Evolutionary conservation across 2,888 invertebrate genomes (phyloP), one percentile per base, ranked within the genome.

Genomic region (Hanleya hanleyi): DNA sequence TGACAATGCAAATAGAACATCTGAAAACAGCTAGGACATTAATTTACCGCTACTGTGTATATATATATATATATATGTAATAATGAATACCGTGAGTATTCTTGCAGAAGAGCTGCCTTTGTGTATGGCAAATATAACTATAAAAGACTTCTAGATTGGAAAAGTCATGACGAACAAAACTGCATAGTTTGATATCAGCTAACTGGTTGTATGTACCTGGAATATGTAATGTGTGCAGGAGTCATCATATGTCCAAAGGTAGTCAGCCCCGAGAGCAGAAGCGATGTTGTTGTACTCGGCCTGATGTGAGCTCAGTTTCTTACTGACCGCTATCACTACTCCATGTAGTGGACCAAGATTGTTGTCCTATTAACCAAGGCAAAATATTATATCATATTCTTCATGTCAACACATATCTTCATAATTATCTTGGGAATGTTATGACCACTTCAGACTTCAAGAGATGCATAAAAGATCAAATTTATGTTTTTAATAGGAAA

Each of bases 211-310:
- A 68, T 64, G 66, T 71, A 88, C 90, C 87, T 89, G 86, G 74
- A 89, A 90, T 18, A 92, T 86, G 81, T 89, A 90, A 79, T 92
- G 92, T 15, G 91, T 91, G 69, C 90, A 90, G 12, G 85, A 80
- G n/a, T 71, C 74, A 71, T 89, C 88, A 75, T 89, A 90, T 6
- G 82, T 85, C 90, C 90, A 90, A n/a, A 85, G 77, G 78, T 87
- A 90, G 64, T 88, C 86, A 3, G 91, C 92, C 15, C 91, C 91
- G 22, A 92, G 84, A 1, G 81, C 78, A 7, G 80, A 81, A 12
- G 90, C 91, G 9, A 89, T 82, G 66, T 86, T 84, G 80, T 90
- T 89, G 57, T 90, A 82, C 69, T 90, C 89, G 2, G 84, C 79
- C 79, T 91, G 90, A 33, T 88, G 81, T 3, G 83, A 77, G 29